Evolutionary conservation across 2,113 vertebrate species (phyloP), one percentile per base, ranked within the genome.

Genomic region (Mesembrinibis cayennensis): DNA sequence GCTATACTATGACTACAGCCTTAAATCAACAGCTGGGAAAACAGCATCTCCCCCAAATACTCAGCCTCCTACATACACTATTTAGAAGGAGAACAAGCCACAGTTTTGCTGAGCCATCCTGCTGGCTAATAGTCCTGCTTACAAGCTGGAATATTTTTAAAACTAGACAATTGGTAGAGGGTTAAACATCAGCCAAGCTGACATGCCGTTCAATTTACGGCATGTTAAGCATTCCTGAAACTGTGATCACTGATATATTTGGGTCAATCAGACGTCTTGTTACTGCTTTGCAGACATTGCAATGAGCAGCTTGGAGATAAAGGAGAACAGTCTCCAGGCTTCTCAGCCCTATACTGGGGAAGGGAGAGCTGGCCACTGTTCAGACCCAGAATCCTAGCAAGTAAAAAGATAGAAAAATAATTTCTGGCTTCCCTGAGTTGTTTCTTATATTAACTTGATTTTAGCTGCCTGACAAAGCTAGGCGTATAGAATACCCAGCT

Each of bases 261-360:
- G 87, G 93, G 89, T 91, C 82, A 92, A 87, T 93, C 96, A 67
- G 59, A 78, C 82, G 72, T 87, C 90, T 82, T 81, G 72, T 94
- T 94, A 70, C 47, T 73, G 67, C 76, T 95, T 63, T 77, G 50
- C 63, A 88, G 94, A 73, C 80, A 19, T 49, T 80, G 86, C 86
- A 38, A 40, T n/a, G 82, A 95, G 80, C 76, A 91, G 63, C 69
- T 70, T 67, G 82, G 61, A 93, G 76, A 94, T 83, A 77, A 83
- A 79, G 62, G 20, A 78, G 61, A 90, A 74, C 50, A 73, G 67
- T 40, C 72, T 87, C 38, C 56, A 50, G 72, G 50, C 80, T 94
- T 72, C 67, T 58, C 58, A 70, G 55, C 18, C 69, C 40, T 59
- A 1, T 40, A 6, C 23, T 13, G 21, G 21, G n/a, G 42, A 78